Percentiles rank a stretch among this genome's conserved stretches.
Conservation (phyloP, 1,140 invertebrate genomes). For the Drosophila mauritiana region DNA sequence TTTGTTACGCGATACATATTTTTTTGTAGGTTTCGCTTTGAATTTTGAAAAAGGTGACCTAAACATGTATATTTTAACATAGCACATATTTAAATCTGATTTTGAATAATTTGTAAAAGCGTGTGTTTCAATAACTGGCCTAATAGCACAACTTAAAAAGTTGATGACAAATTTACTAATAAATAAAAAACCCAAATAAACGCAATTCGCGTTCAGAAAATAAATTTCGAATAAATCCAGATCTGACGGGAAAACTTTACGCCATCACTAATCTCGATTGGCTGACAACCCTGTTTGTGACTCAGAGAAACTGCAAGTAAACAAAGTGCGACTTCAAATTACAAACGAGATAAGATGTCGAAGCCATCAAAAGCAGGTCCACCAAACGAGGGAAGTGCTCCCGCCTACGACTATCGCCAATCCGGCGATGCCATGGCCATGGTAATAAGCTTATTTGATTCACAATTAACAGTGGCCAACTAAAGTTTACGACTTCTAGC, state of each 20-base stretch:
- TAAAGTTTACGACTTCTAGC: slow-evolving; percentile 25
- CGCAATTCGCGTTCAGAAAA: no score
- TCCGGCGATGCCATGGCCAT: slow-evolving; percentile 43
- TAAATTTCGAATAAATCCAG: neutral
- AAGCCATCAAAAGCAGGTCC: slow-evolving; percentile 23
- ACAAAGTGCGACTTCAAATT: slow-evolving; percentile 20
- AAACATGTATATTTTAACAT: no score
- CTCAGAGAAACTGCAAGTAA: slow-evolving; percentile 31
- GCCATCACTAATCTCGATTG: neutral
- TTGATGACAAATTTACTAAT: no score
- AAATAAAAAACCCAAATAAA: no score
- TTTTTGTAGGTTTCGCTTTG: neutral
- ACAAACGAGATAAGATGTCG: slow-evolving; percentile 22
- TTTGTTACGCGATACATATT: neutral
- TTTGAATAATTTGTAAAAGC: no score
- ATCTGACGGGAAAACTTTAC: neutral
- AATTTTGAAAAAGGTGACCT: no score
- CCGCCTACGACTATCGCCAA: slow-evolving; percentile 10
- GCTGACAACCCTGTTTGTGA: slow-evolving; percentile 24
- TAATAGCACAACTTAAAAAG: no score
- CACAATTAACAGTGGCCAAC: neutral
- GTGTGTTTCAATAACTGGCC: no score
- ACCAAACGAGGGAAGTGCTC: slow-evolving; percentile 16
- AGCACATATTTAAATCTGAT: no score
- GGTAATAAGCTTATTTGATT: slow-evolving; percentile 18